Conservation (phyloP, 2,113 vertebrate genomes). For the Burhinus oedicnemus region DNA sequence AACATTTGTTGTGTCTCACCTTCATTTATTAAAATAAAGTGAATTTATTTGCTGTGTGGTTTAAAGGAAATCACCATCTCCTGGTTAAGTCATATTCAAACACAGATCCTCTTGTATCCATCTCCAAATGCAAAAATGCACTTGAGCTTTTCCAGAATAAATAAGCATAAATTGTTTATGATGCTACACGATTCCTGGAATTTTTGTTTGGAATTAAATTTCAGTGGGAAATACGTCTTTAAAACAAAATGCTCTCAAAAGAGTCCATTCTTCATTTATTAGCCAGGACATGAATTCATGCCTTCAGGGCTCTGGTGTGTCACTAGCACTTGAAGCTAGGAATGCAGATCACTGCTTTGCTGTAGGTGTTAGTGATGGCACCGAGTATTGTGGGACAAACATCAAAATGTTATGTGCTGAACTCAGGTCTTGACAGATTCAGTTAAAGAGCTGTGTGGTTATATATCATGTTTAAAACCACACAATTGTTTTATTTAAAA, state of each 20-base stretch:
- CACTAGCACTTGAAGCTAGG: neutral
- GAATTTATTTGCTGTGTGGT: neutral
- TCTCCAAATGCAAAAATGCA: neutral
- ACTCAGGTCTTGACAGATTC: neutral
- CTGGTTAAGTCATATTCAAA: neutral
- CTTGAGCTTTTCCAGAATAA: neutral
- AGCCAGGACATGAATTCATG: constrained; percentile 7
- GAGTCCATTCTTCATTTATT: constrained; percentile 25
- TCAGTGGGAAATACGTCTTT: neutral
- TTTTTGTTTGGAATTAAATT: neutral
- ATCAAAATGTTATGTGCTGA: neutral
- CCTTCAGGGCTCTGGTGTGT: constrained; percentile 16
- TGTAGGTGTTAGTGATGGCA: neutral
- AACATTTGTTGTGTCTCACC: neutral
- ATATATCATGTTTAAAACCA: neutral
- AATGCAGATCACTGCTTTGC: neutral
- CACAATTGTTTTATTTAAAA: neutral
- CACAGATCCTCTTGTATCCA: neutral
- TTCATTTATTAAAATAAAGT: constrained; percentile 2
- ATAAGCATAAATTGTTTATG: neutral
- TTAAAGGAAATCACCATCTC: neutral
- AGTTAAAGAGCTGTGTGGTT: neutral
- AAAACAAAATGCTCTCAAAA: constrained; percentile 19
- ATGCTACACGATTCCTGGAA: neutral
- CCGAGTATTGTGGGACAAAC: neutral